phyloP scores from a whole-genome alignment of 2,113 vertebrate genomes.

The Caranx melampygus region DNA sequence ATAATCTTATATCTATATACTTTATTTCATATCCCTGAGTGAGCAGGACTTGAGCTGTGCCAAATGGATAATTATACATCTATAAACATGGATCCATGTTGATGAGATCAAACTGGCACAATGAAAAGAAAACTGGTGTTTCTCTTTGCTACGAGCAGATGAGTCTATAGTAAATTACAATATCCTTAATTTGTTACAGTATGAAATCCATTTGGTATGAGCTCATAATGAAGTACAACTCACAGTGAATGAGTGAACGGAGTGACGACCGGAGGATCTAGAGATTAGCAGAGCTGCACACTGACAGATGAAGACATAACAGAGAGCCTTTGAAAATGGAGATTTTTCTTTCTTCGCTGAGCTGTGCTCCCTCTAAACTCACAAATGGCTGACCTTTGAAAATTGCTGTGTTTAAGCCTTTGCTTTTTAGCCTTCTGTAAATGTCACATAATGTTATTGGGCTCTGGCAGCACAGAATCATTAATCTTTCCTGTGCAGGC shows the following conservation, averaged over 20 bases:
- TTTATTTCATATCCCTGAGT: too few relatives aligned
- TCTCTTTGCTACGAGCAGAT: neutral
- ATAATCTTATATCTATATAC: too few relatives aligned
- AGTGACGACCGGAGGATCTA: neutral
- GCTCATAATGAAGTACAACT: neutral
- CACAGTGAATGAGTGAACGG: slow-evolving; percentile 1
- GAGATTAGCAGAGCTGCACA: slow-evolving; percentile 8
- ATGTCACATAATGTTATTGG: slow-evolving; percentile 82
- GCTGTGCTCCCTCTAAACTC: slow-evolving; percentile 52
- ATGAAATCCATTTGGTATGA: neutral
- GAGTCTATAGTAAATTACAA: neutral
- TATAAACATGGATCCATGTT: neutral
- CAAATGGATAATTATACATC: neutral
- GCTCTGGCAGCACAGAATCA: slow-evolving; percentile 73
- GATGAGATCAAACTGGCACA: neutral
- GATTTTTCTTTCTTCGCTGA: slow-evolving; percentile 25
- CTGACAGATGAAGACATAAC: slow-evolving; percentile 31
- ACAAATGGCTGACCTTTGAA: slow-evolving; percentile 75
- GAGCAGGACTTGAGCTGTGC: neutral
- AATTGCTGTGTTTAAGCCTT: slow-evolving; percentile 71
- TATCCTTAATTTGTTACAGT: neutral
- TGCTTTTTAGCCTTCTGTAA: slow-evolving; percentile 78
- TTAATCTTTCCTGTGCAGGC: slow-evolving; percentile 75
- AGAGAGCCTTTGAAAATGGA: slow-evolving; percentile 29
- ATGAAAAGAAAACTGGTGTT: neutral